Base-by-base conservation (phyloP, 2,888 invertebrate species). In the Girardia tigrina region DNA sequence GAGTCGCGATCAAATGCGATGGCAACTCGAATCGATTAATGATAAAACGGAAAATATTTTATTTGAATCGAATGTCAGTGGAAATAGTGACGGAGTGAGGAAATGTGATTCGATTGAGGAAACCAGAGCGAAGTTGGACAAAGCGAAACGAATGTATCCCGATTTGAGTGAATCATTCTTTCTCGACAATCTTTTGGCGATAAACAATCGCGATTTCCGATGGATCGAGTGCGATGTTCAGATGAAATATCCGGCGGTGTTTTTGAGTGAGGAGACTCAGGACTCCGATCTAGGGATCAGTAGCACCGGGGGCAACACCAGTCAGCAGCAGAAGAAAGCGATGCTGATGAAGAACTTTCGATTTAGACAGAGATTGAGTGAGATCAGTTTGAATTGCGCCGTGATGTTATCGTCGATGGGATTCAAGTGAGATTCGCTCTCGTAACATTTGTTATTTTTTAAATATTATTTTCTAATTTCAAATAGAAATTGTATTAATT, bases 341-440 rank as follows among this genome's bases (percentile, higher is more conserved):
- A 56, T 56, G 56, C 56, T 56, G 56, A 56, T 20, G 23, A 4
- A 23, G 4, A 56, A 56, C n/a, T 20, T 16, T 2, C 20, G 23
- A 56, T 56, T 56, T 6, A n/a, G 23, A 20, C 56, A 56, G n/a
- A 56, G 23, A n/a, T 56, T 56, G 56, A 56, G 56, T 56, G 56
- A 56, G n/a, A 23, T 56, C 56, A 56, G 56, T 56, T 56, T 56
- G 56, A 56, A 56, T 56, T 56, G 56, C 56, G 56, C 23, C 56
- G n/a, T 56, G 20, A 56, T 23, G n/a, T 56, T 56, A 6, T 56
- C 56, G 4, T 4, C 56, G n/a, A 56, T 56, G 56, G 56, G n/a
- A 12, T 56, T 8, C 56, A 56, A 56, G 56, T 56, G 56, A 56
- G 56, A n/a, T n/a, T n/a, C n/a, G n/a, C n/a, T n/a, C n/a, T n/a